A percentile compares a stretch with the other conserved stretches of the same genome.
phyloP scores from a whole-genome alignment of 35 echinoderm and acorn worm genomes.

The Strongylocentrotus purpuratus region DNA sequence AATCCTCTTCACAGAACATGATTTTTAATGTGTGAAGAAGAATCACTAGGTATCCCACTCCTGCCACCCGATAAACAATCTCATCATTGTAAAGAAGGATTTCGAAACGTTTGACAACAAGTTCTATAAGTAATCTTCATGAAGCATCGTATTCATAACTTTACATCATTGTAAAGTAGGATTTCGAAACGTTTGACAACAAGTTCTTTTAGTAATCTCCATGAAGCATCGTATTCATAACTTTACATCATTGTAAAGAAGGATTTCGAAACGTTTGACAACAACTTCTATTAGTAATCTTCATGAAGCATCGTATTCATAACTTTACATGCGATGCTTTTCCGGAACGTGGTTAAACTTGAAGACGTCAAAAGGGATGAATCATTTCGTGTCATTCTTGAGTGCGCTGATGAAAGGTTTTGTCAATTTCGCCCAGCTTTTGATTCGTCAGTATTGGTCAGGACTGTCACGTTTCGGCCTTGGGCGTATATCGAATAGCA shows the following conservation, averaged over 20 bases:
- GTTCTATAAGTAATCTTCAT: neutral
- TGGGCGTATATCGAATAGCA: constrained; percentile 9
- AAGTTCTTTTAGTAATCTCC: neutral
- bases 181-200: no score
- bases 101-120: neutral
- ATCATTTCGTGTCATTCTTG: neutral
- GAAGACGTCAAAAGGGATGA: neutral
- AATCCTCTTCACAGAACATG: no score
- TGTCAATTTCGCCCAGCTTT: neutral
- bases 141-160: neutral
- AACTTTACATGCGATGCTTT: neutral
- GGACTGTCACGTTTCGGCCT: neutral
- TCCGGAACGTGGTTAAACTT: neutral
- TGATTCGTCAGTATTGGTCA: neutral
- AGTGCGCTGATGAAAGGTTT: neutral
- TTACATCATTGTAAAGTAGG: no score
- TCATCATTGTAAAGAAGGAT: no score
- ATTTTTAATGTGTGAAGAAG: no score
- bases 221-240: neutral
- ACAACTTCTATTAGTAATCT: neutral
- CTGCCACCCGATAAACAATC: no score
- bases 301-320: neutral
- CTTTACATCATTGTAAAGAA: no score
- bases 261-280: neutral
- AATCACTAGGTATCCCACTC: no score